phyloP scores from a whole-genome alignment of 2,888 invertebrate species.

The Diplolepis rosae region DNA sequence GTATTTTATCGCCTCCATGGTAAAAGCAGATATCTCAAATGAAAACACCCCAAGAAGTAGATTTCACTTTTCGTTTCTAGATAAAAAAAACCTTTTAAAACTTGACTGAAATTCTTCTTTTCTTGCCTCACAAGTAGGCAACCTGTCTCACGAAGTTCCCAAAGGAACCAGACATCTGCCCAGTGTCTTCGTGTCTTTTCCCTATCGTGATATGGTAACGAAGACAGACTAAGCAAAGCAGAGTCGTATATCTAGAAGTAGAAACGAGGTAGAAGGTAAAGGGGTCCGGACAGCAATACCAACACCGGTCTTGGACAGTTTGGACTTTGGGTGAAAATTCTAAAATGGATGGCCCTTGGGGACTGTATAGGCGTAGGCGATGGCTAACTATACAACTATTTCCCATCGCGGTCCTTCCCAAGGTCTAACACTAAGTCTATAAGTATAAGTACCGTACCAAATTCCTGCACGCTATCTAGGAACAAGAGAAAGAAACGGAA shows the following conservation, averaged over 20 bases:
- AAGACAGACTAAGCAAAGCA: background rate
- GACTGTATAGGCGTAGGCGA: constrained; percentile 17
- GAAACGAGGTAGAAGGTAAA: background rate
- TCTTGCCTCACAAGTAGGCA: background rate
- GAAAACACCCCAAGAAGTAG: too few species aligned
- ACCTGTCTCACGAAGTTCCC: background rate
- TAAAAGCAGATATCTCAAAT: too few species aligned
- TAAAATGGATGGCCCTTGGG: background rate
- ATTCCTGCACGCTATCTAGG: constrained; percentile 18
- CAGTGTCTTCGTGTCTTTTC: background rate
- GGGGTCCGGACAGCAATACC: background rate
- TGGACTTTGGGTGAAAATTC: constrained; percentile 11
- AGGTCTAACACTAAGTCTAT: background rate
- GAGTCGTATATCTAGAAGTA: constrained; percentile 1
- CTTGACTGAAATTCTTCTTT: too few species aligned
- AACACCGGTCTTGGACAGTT: constrained; percentile 9
- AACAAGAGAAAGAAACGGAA: constrained; percentile 44
- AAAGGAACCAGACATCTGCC: background rate
- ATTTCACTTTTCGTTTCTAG: too few species aligned
- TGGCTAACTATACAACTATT: constrained; percentile 1
- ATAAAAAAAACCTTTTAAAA: too few species aligned
- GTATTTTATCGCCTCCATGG: too few species aligned
- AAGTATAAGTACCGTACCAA: background rate
- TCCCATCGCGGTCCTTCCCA: background rate
- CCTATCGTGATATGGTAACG: background rate